These are phyloP conservation scores for Lepilemur septentrionalis DNA, from an alignment of 2,797 vertebrate species.

Conservation along the genomic window DNA sequence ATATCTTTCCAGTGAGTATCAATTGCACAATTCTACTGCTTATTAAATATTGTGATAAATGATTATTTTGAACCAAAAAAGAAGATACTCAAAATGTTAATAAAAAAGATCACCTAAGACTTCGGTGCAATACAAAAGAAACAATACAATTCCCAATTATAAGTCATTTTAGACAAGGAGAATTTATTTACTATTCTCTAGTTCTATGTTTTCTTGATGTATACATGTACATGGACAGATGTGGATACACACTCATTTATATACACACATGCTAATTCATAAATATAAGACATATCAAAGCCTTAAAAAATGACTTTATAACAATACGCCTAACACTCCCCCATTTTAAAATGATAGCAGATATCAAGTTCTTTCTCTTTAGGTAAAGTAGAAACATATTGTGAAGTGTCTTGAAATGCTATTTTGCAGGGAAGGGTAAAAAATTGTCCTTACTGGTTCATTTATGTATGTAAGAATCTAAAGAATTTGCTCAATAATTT, in stretches of 20 bases:
- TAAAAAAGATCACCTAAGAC: conserved; percentile 11
- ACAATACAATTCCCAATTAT: background rate
- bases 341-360: background rate
- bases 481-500: background rate
- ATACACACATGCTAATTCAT: background rate
- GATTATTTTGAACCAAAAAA: conserved; percentile 31
- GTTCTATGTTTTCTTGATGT: background rate
- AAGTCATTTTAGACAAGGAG: background rate
- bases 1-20: conserved; percentile 37
- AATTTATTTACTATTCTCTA: conserved; percentile 29
- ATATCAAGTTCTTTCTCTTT: background rate
- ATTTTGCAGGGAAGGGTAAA: background rate
- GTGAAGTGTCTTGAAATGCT: background rate
- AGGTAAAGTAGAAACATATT: conserved; percentile 7
- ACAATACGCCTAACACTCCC: background rate
- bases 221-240: background rate
- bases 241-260: background rate
- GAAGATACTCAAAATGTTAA: conserved; percentile 41
- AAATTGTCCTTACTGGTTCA: background rate
- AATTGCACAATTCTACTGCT: conserved; percentile 31
- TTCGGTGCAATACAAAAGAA: background rate
- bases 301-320: background rate
- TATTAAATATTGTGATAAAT: conserved; percentile 12
- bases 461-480: background rate
- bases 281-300: conserved; percentile 33